Conservation (phyloP, 37 sponge, comb jelly and placozoan species). For the Hexactinellida sp. region DNA sequence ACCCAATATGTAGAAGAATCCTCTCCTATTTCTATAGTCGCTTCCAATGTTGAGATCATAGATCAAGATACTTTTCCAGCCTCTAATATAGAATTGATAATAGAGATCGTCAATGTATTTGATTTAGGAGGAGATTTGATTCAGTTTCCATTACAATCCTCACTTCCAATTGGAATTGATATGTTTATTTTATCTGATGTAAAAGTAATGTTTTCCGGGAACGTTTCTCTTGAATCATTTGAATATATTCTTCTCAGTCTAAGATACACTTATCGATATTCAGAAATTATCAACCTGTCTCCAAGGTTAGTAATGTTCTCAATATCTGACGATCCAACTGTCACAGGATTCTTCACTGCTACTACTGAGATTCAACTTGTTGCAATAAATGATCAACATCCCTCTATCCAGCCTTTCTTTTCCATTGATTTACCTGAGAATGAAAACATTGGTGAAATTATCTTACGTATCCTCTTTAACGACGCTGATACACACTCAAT, state of each 20-base stretch:
- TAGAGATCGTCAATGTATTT: not conserved
- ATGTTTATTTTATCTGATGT: not conserved
- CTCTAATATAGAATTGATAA: not conserved
- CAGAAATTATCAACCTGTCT: not conserved
- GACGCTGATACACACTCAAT: not conserved
- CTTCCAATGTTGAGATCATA: not conserved
- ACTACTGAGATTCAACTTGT: not conserved
- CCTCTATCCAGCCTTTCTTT: not conserved
- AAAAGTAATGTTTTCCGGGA: not conserved
- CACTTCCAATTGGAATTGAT: not conserved
- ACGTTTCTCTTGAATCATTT: not conserved
- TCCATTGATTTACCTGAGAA: not conserved
- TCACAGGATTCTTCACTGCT: not conserved
- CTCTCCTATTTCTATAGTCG: not conserved
- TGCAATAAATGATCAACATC: not conserved
- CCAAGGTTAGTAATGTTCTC: not conserved
- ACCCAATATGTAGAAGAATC: not conserved
- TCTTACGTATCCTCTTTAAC: not conserved
- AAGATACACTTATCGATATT: not conserved
- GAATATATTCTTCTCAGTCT: not conserved
- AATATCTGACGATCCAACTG: not conserved
- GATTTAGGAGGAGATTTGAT: constrained; percentile 1
- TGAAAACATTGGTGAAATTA: not conserved
- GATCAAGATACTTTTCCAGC: not conserved
- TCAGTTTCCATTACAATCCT: not conserved